phyloP scores from a whole-genome alignment of 2,113 vertebrate species.

The Ginglymostoma cirratum region DNA sequence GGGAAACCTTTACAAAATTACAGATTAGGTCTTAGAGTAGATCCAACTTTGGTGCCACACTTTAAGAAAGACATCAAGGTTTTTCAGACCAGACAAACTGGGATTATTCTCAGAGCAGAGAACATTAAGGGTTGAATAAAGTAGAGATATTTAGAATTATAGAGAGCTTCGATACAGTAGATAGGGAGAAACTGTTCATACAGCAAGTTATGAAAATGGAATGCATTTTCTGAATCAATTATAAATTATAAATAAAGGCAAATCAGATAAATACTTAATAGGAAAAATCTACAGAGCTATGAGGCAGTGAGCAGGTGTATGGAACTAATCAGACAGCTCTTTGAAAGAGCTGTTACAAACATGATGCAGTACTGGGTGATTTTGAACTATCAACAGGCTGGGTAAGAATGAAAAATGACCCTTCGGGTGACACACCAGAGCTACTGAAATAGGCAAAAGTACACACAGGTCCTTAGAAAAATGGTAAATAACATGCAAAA shows the following conservation, averaged over 20 bases:
- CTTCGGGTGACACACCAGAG: background rate
- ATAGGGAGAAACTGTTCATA: background rate
- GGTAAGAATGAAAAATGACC: background rate
- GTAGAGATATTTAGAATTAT: background rate
- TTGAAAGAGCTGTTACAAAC: background rate
- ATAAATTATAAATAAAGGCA: background rate
- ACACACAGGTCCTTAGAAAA: background rate
- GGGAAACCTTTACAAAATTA: background rate
- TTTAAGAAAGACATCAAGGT: background rate
- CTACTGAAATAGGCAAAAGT: background rate
- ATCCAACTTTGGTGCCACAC: background rate
- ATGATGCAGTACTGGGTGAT: too few relatives aligned
- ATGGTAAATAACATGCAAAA: background rate
- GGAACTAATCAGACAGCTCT: background rate
- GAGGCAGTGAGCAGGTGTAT: background rate
- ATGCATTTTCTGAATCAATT: background rate
- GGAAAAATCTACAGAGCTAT: background rate
- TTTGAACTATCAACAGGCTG: too few relatives aligned
- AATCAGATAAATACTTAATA: background rate
- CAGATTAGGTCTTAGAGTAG: background rate
- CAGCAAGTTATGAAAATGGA: background rate
- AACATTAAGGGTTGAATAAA: background rate
- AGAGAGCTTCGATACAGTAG: background rate
- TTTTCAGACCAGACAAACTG: background rate
- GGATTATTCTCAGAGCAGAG: constrained; percentile 11